phyloP scores from a whole-genome alignment of 2,797 vertebrate species.

The Hyperoplus immaculatus region DNA sequence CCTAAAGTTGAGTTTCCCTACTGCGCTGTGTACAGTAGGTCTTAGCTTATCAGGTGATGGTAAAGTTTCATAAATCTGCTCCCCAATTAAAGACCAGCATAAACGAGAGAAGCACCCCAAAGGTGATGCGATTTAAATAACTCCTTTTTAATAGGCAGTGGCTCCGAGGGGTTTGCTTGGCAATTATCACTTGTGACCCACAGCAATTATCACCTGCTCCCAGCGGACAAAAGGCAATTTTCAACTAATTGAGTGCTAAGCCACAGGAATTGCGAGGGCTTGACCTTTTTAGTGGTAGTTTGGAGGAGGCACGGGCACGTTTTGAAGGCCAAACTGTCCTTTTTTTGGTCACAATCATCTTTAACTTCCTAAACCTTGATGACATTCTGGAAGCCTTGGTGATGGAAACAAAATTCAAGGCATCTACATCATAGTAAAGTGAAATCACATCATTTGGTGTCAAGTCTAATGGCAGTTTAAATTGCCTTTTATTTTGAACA shows the following conservation, averaged over 20 bases:
- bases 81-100: slow-evolving; percentile 76
- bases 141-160: slow-evolving; percentile 90
- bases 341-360: slow-evolving; percentile 48
- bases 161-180: slow-evolving; percentile 87
- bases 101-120: slow-evolving; percentile 68
- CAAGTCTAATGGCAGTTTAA: slow-evolving; percentile 27
- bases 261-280: slow-evolving; percentile 74
- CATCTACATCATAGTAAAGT: slow-evolving; percentile 27
- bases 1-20: slow-evolving; percentile 2
- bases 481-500: slow-evolving; percentile 33
- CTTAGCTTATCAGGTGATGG: slow-evolving; percentile 48
- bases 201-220: slow-evolving; percentile 92
- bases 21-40: background rate
- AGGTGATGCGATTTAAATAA: slow-evolving; percentile 92
- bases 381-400: slow-evolving; percentile 13
- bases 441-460: slow-evolving; percentile 24
- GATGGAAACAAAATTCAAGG: slow-evolving; percentile 1
- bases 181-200: slow-evolving; percentile 95
- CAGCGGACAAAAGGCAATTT: slow-evolving; percentile 89
- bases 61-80: slow-evolving; percentile 69
- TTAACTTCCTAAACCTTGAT: slow-evolving; percentile 49
- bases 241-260: slow-evolving; percentile 86
- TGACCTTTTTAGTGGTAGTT: slow-evolving; percentile 73
- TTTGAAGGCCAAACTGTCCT: slow-evolving; percentile 45
- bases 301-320: slow-evolving; percentile 45